Percentiles rank a stretch among this genome's conserved stretches.
Conservation (phyloP, 1,140 invertebrate species). For the Diplogasteroides magnus region DNA sequence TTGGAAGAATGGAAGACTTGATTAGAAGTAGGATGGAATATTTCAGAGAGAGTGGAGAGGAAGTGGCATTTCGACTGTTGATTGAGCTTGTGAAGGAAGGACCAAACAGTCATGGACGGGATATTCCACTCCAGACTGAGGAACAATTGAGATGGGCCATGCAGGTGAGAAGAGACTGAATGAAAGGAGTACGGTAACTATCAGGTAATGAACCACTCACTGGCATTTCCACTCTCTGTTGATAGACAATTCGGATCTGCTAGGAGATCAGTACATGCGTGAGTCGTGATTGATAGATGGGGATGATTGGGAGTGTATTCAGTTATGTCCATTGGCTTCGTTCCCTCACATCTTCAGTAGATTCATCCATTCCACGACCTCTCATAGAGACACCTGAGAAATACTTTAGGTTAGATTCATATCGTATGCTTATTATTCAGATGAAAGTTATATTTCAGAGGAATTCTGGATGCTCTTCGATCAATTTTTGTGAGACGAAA, state of each 20-base stretch:
- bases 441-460: constrained; percentile 15
- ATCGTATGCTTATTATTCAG: neutral
- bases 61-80: constrained; percentile 8
- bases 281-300: neutral
- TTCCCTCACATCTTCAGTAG: constrained; percentile 22
- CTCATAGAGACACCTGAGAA: constrained; percentile 29
- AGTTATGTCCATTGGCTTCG: constrained; percentile 30
- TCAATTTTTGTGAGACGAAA: constrained; percentile 12
- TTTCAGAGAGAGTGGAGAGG: constrained; percentile 17
- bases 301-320: constrained; percentile 8
- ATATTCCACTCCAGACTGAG: constrained; percentile 11
- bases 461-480: constrained; percentile 35
- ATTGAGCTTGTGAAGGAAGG: constrained; percentile 2
- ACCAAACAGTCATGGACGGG: constrained; percentile 1
- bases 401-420: constrained; percentile 23
- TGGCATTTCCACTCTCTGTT: constrained; percentile 27
- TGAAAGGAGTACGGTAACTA: constrained; percentile 2
- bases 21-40: too few relatives aligned
- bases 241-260: constrained; percentile 26
- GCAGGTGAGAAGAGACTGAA: constrained; percentile 10
- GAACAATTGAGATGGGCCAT: constrained; percentile 28
- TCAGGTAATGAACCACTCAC: constrained; percentile 30
- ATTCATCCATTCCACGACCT: constrained; percentile 24
- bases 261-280: neutral
- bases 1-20: too few relatives aligned